These are phyloP conservation scores for Melanotus villosus DNA, from an alignment of 2,888 invertebrate species.

Conservation along the genomic window DNA sequence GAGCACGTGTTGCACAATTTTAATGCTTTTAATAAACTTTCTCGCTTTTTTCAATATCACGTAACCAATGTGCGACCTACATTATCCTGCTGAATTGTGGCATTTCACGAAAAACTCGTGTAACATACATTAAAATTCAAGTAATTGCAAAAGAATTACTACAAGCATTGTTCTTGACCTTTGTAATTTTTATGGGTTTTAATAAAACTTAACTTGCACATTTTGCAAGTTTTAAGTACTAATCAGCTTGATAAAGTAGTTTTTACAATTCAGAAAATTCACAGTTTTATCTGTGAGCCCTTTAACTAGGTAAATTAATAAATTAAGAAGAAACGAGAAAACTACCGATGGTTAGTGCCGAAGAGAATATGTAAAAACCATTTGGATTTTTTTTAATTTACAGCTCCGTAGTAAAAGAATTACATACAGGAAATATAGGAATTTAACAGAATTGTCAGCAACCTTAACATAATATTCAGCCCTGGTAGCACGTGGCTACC, in stretches of 20 bases:
- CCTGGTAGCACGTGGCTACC: conserved; percentile 8
- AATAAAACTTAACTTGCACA: too few relatives aligned
- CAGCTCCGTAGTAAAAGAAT: too few relatives aligned
- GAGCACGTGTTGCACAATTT: conserved; percentile 5
- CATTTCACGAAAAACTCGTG: not conserved
- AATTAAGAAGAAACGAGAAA: too few relatives aligned
- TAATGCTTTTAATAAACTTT: not conserved
- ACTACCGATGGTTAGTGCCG: too few relatives aligned
- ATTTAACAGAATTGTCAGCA: not conserved
- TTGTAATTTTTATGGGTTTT: too few relatives aligned
- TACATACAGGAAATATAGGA: not conserved
- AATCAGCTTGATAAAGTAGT: too few relatives aligned
- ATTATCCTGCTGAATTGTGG: not conserved
- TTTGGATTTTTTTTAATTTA: too few relatives aligned
- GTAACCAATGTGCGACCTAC: conserved; percentile 3
- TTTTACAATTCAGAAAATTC: too few relatives aligned
- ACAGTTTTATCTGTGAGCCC: too few relatives aligned
- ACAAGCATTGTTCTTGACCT: not conserved
- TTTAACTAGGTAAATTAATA: too few relatives aligned
- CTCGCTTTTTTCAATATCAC: conserved; percentile 1
- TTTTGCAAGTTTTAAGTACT: too few relatives aligned
- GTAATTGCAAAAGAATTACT: not conserved
- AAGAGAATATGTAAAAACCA: too few relatives aligned
- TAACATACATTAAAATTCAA: not conserved
- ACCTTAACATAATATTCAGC: not conserved